These are phyloP conservation scores for Petrolisthes cinctipes DNA, from an alignment of 2,888 invertebrate species.

Conservation along the genomic window DNA sequence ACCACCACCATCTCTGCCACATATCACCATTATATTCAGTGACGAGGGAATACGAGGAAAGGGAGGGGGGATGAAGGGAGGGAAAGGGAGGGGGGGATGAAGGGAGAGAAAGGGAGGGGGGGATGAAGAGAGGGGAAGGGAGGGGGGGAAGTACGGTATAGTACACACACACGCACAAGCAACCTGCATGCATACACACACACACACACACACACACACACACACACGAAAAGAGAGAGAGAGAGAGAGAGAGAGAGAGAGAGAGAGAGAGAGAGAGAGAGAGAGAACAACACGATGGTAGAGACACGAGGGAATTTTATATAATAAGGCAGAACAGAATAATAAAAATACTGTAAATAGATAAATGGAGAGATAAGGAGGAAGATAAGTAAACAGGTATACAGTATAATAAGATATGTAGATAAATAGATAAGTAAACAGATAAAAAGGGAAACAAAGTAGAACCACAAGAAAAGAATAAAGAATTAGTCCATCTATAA, in stretches of 20 bases:
- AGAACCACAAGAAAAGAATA: background rate
- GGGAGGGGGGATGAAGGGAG: background rate
- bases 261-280: background rate
- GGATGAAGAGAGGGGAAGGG: slow-evolving; percentile 2
- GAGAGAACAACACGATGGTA: background rate
- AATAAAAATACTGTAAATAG: no score
- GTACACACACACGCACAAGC: no score
- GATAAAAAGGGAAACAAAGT: background rate
- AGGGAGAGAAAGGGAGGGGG: slow-evolving; percentile 2
- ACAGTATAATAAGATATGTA: background rate
- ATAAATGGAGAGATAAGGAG: background rate
- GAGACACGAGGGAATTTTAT: no score
- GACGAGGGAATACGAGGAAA: background rate
- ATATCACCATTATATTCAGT: no score
- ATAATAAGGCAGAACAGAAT: no score
- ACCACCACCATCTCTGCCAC: no score
- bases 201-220: no score
- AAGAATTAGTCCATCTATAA: no score
- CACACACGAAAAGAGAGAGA: background rate
- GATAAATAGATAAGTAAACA: background rate
- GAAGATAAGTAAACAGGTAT: background rate
- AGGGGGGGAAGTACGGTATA: no score
- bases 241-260: slow-evolving; percentile 1
- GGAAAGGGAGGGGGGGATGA: background rate
- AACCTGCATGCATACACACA: no score